These are phyloP conservation scores for Lasiurus cinereus DNA, from an alignment of 2,113 vertebrate genomes.

Conservation along the genomic window DNA sequence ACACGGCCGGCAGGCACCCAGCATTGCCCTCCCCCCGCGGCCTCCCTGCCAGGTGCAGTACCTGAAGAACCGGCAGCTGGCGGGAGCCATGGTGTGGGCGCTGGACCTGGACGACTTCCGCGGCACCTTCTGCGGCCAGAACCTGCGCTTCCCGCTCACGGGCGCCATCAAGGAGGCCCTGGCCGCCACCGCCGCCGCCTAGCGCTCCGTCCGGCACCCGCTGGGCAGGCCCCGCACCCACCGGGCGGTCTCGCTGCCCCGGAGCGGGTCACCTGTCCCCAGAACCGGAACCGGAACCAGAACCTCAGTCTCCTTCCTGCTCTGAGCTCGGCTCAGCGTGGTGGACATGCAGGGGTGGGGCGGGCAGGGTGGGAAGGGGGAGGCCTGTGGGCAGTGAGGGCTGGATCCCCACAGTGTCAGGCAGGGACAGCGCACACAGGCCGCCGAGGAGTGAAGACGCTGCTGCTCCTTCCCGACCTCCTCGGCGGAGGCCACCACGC, in stretches of 20 bases:
- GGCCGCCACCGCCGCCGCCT: constrained; percentile 56
- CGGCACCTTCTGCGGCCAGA: constrained; percentile 88
- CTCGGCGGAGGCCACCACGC: background rate
- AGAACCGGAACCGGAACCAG: background rate
- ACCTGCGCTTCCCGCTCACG: constrained; percentile 88
- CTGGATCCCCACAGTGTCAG: background rate
- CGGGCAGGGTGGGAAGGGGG: too few relatives aligned
- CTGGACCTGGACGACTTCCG: constrained; percentile 91
- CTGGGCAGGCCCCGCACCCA: background rate
- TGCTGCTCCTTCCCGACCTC: too few relatives aligned
- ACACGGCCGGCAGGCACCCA: background rate
- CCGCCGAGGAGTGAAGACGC: background rate
- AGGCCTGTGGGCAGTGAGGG: background rate
- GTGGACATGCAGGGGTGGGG: background rate
- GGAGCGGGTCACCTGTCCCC: background rate
- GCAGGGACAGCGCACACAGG: fast-evolving
- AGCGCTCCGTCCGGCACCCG: background rate
- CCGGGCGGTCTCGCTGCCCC: background rate
- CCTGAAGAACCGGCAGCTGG: constrained; percentile 88
- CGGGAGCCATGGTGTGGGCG: constrained; percentile 91
- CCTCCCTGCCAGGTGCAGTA: constrained; percentile 84
- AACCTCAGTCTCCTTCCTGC: background rate
- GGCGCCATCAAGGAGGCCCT: constrained; percentile 87
- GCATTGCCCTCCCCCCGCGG: too few relatives aligned
- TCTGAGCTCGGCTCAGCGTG: background rate